Conservation (phyloP, 2,113 vertebrate species). For the Actenoides lindsayi region DNA sequence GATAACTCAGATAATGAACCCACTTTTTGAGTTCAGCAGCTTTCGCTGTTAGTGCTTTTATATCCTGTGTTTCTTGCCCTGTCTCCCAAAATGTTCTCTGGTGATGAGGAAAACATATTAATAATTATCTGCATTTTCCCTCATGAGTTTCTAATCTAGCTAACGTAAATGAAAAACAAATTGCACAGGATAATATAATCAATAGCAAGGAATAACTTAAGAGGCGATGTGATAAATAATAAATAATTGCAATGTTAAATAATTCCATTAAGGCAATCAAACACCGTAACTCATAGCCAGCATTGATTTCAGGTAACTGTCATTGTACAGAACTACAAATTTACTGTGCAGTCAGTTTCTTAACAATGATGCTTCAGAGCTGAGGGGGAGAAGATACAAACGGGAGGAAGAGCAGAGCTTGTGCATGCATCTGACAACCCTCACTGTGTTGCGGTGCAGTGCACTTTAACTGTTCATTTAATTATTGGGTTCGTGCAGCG, state of each 20-base stretch:
- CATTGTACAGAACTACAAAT: neutral
- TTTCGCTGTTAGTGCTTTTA: neutral
- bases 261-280: neutral
- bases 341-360: neutral
- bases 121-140: neutral
- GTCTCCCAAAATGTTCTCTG: neutral
- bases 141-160: neutral
- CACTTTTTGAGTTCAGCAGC: neutral
- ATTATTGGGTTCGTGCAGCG: neutral
- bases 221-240: neutral
- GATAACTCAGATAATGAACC: neutral
- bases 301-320: slow-evolving; percentile 15
- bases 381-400: neutral
- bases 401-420: neutral
- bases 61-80: neutral
- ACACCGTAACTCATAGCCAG: neutral
- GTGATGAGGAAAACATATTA: neutral
- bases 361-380: neutral
- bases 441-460: neutral
- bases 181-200: neutral
- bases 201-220: neutral
- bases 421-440: neutral
- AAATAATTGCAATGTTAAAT: slow-evolving; percentile 24
- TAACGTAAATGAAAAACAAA: neutral
- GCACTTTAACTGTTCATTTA: slow-evolving; percentile 13